Base-by-base conservation (phyloP, 2,797 vertebrate species). In the Emydoidea blandingii region DNA sequence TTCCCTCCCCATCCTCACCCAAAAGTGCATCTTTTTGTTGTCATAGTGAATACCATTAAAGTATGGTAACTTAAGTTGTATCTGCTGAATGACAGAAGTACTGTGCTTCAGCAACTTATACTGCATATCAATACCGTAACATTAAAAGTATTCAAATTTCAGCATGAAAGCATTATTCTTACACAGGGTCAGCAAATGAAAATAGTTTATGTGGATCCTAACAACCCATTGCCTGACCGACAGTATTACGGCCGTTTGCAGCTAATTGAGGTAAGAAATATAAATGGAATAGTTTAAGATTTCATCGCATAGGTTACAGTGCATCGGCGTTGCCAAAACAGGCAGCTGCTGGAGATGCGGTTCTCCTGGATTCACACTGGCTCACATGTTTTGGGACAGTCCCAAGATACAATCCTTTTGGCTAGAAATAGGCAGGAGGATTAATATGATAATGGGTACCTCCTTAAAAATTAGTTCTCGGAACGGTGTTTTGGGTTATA, bases 231-330 rank as follows among this genome's bases (percentile, higher is more conserved):
- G 85, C 99, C 99, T 78, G 99, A 99, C 97, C 98, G 97, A 91
- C 97, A 99, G 1, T 98, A 99, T 95, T 98, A 99, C 6, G 99
- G 98, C 50, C 98, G 98, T 65, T 98, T 99, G 83, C 99, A 98
- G 92, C 95, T 99, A 19, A 56, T 99, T 47, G 99, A 99, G 99
- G 99, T 99, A 98, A 97, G 97, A 85, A 83, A 37, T 47, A 5
- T 4, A 3, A 44, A 68, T 5, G 49, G 34, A 86, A 41, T 52
- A 25, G 5, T n/a, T 57, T 50, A 37, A 27, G 21, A 29, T 59
- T 79, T 47, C 47, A 41, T 41, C 12, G 21, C n/a, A 41, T 72
- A 41, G n/a, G 65, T 68, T 68, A 37, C 19, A 68, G n/a, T 37
- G 19, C n/a, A 68, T 68, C 16, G 9, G n/a, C 19, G 37, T 21